Percentiles rank a stretch among this genome's conserved stretches.
Evolutionary conservation across 2,888 invertebrate species (phyloP).

Genomic region (Actias luna): DNA sequence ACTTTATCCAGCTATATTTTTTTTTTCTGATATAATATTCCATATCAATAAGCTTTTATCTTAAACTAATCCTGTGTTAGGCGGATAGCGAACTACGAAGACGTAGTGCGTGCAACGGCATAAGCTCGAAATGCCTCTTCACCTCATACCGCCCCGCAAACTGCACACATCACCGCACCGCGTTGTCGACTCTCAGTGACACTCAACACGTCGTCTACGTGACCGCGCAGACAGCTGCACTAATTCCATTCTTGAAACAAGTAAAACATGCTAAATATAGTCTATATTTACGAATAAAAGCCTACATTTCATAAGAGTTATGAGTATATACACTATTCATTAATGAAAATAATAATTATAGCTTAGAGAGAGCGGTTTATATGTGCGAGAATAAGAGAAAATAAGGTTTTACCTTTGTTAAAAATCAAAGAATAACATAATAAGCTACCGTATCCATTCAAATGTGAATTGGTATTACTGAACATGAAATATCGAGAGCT

Average conservation of each 20-base stretch:
- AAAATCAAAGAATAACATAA: background rate
- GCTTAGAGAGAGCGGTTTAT: background rate
- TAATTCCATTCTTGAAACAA: constrained; percentile 57
- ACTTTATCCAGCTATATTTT: background rate
- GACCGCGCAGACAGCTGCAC: constrained; percentile 72
- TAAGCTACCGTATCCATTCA: background rate
- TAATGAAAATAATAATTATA: background rate
- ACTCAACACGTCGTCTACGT: constrained; percentile 70
- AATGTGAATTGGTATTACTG: background rate
- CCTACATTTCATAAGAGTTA: constrained; percentile 6
- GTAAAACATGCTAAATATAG: constrained; percentile 43
- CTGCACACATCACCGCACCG: constrained; percentile 31
- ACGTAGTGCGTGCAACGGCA: constrained; percentile 57
- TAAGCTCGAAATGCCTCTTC: constrained; percentile 40
- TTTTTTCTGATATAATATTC: background rate
- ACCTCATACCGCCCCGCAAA: constrained; percentile 11
- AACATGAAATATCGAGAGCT: constrained; percentile 4
- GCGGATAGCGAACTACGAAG: constrained; percentile 13
- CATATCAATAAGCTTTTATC: constrained; percentile 1
- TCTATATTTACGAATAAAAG: constrained; percentile 15
- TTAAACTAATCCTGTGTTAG: constrained; percentile 11
- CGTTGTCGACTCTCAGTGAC: constrained; percentile 42
- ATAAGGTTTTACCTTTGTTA: background rate
- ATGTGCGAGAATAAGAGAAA: background rate
- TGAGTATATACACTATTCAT: background rate